A percentile compares a stretch with the other conserved stretches of the same genome.
These are phyloP conservation scores for Paracanthobrama guichenoti DNA, from an alignment of 2,113 vertebrate genomes.

Conservation along the genomic window DNA sequence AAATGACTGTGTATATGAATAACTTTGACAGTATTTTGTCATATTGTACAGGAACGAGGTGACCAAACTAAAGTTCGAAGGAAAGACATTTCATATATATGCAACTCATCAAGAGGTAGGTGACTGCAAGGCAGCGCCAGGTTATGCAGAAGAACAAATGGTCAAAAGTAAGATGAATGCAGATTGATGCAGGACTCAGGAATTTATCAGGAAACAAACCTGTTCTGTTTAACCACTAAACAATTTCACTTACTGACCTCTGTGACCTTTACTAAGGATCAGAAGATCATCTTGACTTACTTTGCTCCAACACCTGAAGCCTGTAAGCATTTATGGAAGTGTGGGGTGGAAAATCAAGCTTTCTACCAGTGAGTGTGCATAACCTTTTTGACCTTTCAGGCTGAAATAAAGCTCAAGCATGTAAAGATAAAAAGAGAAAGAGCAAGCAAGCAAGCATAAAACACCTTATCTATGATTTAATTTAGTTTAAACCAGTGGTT, in stretches of 20 bases:
- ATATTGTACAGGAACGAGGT: constrained; percentile 87
- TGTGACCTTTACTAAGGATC: constrained; percentile 78
- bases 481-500: too few relatives aligned
- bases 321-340: constrained; percentile 99
- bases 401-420: background rate
- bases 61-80: constrained; percentile 97
- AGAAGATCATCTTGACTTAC: constrained; percentile 94
- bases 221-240: background rate
- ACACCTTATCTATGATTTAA: too few relatives aligned
- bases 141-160: constrained; percentile 11
- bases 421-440: background rate
- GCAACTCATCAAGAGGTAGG: constrained; percentile 98
- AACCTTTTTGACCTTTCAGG: background rate
- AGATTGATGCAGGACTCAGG: background rate
- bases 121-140: background rate
- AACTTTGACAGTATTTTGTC: constrained; percentile 1
- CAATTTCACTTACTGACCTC: background rate
- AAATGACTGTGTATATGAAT: constrained; percentile 30
- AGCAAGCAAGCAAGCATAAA: too few relatives aligned
- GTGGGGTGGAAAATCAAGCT: constrained; percentile 96
- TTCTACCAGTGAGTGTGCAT: constrained; percentile 91
- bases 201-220: background rate
- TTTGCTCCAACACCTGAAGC: constrained; percentile 96
- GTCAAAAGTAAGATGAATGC: background rate
- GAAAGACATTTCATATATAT: constrained; percentile 95